Base-by-base conservation (phyloP, 2,797 vertebrate species). In the Labroides dimidiatus region DNA sequence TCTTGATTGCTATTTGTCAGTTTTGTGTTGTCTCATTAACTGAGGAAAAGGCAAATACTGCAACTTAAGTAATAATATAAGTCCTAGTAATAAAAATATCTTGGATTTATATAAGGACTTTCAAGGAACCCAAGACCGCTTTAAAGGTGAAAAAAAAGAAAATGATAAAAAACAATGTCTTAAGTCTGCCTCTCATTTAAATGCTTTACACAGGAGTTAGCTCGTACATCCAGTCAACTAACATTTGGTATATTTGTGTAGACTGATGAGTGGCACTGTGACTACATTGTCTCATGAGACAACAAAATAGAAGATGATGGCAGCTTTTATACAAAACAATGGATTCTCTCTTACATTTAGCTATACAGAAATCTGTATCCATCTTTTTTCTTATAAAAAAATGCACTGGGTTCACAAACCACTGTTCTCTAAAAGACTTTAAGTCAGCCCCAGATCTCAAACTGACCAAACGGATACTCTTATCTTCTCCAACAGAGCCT, bases 401-500 rank as follows among this genome's bases (percentile, higher is more conserved):
- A 12, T 39, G 10, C 10, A 39, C 12, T 14, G 10, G 11, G 12
- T 4, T 14, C 12, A 13, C 9, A 39, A 14, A 39, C 4, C 19
- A 11, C 4, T 55, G 15, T 21, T 12, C 30, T 33, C 30, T 33
- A 8, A 33, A n/a, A n/a, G n/a, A n/a, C n/a, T n/a, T n/a, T n/a
- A n/a, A n/a, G n/a, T n/a, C n/a, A n/a, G n/a, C n/a, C n/a, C n/a
- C 15, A 42, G 16, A 12, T 7, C 6, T 55, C 21, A 33, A 39
- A 60, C 37, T 42, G 27, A 3, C 27, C 6, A 3, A 27, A 27
- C 3, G 27, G 27, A 27, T 27, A 27, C 27, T 33, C 20, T 74
- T 69, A 65, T 79, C 72, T 77, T 0, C 17, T 61, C 20, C 8
- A 36, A 48, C 63, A 65, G 43, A 69, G 23, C 8, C 1, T 2